Evolutionary conservation across 2,113 vertebrate genomes (phyloP).

Genomic region (Antigone vipio): DNA sequence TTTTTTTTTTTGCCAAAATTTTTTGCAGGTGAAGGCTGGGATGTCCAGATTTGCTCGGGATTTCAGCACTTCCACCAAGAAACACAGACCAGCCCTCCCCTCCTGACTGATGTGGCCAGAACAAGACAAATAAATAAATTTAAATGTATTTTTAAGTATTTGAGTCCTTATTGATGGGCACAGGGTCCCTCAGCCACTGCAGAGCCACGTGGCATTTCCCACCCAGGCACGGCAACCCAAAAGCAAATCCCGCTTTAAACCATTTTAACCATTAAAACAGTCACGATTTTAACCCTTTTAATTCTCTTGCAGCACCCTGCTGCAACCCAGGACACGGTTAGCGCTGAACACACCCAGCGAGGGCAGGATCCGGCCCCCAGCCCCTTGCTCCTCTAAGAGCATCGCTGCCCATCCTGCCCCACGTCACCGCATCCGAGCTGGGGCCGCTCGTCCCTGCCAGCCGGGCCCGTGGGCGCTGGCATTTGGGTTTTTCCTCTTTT

Average conservation of each 20-base stretch:
- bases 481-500: not conserved
- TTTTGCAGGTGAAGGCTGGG: not conserved
- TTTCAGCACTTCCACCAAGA: not conserved
- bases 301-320: not conserved
- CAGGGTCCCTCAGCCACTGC: not conserved
- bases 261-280: not conserved
- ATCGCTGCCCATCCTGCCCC: not conserved
- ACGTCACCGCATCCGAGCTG: accelerated
- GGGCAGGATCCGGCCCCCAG: not conserved
- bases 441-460: not conserved
- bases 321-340: not conserved
- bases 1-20: accelerated
- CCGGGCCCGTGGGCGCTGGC: not conserved
- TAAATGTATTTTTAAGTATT: not conserved
- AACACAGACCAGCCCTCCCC: not conserved
- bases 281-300: not conserved
- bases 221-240: too few species aligned
- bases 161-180: not conserved
- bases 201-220: not conserved
- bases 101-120: not conserved
- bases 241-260: not conserved
- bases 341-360: not conserved
- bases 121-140: not conserved
- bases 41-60: not conserved
- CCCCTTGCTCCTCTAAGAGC: accelerated